A percentile compares a stretch with the other conserved stretches of the same genome.
phyloP scores from a whole-genome alignment of 1,140 invertebrate genomes.

The Drosophila athabasca region DNA sequence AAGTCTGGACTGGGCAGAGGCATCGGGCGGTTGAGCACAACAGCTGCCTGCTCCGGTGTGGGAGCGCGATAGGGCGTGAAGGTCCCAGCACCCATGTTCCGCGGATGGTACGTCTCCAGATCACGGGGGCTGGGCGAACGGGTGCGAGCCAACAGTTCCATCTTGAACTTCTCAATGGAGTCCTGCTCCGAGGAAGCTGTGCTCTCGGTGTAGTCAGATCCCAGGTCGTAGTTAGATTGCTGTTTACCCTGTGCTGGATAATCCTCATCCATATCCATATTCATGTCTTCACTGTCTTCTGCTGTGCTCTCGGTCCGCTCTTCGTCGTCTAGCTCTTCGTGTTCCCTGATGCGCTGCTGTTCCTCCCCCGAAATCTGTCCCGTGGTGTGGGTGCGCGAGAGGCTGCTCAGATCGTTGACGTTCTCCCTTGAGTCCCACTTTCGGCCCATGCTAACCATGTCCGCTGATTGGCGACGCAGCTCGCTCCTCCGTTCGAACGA shows the following conservation, averaged over 20 bases:
- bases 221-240: constrained; percentile 82
- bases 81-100: constrained; percentile 76
- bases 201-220: constrained; percentile 86
- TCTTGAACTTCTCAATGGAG: constrained; percentile 85
- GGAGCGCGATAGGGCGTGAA: constrained; percentile 81
- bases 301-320: constrained; percentile 66
- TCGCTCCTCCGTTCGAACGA: constrained; percentile 77
- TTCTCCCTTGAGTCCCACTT: constrained; percentile 80
- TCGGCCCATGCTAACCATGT: constrained; percentile 54
- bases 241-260: constrained; percentile 15
- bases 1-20: constrained; percentile 87
- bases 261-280: constrained; percentile 41
- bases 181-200: constrained; percentile 85
- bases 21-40: constrained; percentile 85
- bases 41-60: constrained; percentile 85
- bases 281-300: constrained; percentile 64
- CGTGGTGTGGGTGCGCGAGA: constrained; percentile 35
- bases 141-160: constrained; percentile 84
- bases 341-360: not conserved
- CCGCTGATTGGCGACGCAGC: constrained; percentile 72
- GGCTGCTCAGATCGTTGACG: constrained; percentile 42
- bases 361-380: constrained; percentile 19
- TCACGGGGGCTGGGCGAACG: constrained; percentile 85
- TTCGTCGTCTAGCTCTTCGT: constrained; percentile 48
- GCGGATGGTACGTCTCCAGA: constrained; percentile 88